Base-by-base conservation (phyloP, 2,797 vertebrate genomes). In the Melanogrammus aeglefinus region DNA sequence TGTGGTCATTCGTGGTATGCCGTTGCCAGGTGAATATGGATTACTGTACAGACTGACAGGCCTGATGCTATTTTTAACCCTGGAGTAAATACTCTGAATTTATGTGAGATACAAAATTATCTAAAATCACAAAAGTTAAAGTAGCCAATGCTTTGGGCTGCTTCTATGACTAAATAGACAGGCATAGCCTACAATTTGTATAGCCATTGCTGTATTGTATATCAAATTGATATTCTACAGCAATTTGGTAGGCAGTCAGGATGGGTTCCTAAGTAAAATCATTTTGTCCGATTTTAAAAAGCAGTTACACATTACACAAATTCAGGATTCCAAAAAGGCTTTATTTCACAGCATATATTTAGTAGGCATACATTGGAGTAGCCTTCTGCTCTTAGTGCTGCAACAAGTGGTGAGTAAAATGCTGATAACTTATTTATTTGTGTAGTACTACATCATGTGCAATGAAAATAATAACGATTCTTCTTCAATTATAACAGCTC, bases 1-100 rank as follows among this genome's bases (percentile, higher is more conserved):
- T 85, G 88, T 82, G 91, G 84, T 24, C 36, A 81, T 1, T 39
- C 0, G 1, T 9, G 9, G 14, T 38, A 83, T 14, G 10, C 5
- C 70, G 31, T 35, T 5, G 27, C 12, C 29, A 36, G 35, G 31
- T 35, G 29, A 6, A 8, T 18, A 29, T 14, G 5, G 18, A 21
- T 29, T 76, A 16, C 13, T 73, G 27, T 73, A 6, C 3, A 36
- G 29, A 35, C 31, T 72, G 69, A 31, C n/a, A 18, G 3, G 47
- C 4, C 47, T 63, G 21, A 9, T 24, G 63, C 9, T 10, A 69
- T 27, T 27, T 27, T 27, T 24, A 69, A n/a, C 21, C n/a, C 57
- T 21, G 57, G 6, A 24, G 1, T 24, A 63, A 9, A 63, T 27
- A 4, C 24, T 27, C 63, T 69, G 63, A 3, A 69, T 69, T 27